Evolutionary conservation across 1,140 invertebrate species (phyloP), one percentile per base, ranked within the genome.

Genomic region (Zaprionus nigranus): DNA sequence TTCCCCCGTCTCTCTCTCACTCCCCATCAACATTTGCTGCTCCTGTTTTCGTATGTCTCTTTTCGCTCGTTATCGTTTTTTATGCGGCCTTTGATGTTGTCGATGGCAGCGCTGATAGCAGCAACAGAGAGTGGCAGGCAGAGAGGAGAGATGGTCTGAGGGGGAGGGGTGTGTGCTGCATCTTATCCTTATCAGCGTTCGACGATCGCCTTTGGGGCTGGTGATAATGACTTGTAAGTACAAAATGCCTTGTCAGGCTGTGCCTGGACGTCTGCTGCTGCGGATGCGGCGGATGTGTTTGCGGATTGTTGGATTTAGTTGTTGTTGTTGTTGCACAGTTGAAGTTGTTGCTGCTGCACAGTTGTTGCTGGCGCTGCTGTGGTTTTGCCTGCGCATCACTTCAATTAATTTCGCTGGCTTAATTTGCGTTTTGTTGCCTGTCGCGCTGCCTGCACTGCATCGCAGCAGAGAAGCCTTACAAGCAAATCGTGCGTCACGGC

Each of bases 181-280:
- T 53, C 36, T 74, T 69, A 79, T 76, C 68, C 81, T 88, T 88
- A 88, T 88, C 85, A 85, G 75, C 38, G 40, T 56, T 34, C 56
- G 68, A 64, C 81, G 72, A 88, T 88, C 85, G 69, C 62, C 71
- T 51, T 22, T 69, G 64, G 56, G 70, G 67, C 75, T 83, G 88
- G 88, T 91, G 88, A 91, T 91, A 91, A 91, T 91, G 88, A 84
- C 88, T 90, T 91, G 88, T 91, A 91, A 85, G 79, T 88, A 91
- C 88, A 91, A 91, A 91, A 91, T 91, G 84, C 81, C 72, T 91
- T 91, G 88, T 91, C 88, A 91, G 87, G 66, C 53, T 36, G n/a
- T 36, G 40, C 40, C 40, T 17, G 6, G 0, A 9, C n/a, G 40
- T 46, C 40, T 46, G 40, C 40, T 46, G 40, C 40, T 15, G 13